A percentile compares a stretch with the other conserved stretches of the same genome.
Conservation (phyloP, 2,888 invertebrate genomes). For the Mythimna vitellina region DNA sequence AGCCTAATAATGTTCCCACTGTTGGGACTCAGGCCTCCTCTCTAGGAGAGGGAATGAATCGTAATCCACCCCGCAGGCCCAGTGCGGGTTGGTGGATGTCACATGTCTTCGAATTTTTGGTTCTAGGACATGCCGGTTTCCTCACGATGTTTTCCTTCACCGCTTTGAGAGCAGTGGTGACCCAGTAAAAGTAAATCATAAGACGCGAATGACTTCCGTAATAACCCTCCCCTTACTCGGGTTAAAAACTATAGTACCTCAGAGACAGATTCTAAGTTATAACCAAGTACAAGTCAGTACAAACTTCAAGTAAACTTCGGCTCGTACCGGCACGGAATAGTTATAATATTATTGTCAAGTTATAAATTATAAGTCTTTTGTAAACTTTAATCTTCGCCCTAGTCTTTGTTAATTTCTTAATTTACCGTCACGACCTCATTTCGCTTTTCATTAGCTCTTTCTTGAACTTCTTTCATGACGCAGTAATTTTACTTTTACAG, state of each 20-base stretch:
- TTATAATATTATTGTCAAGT: slow-evolving; percentile 28
- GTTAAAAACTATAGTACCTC: neutral
- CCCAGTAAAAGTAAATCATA: no score
- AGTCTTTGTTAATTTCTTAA: slow-evolving; percentile 36
- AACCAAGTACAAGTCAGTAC: slow-evolving; percentile 7
- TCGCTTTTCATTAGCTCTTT: slow-evolving; percentile 3
- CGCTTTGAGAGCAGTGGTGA: no score
- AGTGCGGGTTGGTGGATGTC: no score
- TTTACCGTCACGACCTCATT: slow-evolving; percentile 14
- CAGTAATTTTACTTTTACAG: neutral
- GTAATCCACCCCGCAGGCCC: no score
- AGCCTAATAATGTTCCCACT: no score
- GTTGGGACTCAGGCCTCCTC: no score
- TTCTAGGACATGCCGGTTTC: no score
- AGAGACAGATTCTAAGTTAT: slow-evolving; percentile 7
- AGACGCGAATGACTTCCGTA: neutral
- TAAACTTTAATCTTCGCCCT: slow-evolving; percentile 31
- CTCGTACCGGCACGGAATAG: slow-evolving; percentile 5
- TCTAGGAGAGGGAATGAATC: no score
- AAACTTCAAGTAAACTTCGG: slow-evolving; percentile 14
- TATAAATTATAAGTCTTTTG: slow-evolving; percentile 18
- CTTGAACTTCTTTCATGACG: neutral
- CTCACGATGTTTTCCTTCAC: no score
- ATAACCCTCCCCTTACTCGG: neutral
- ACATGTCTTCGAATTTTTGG: no score